Evolutionary conservation across 2,113 vertebrate species (phyloP).

Genomic region (Hepsetus odoe): DNA sequence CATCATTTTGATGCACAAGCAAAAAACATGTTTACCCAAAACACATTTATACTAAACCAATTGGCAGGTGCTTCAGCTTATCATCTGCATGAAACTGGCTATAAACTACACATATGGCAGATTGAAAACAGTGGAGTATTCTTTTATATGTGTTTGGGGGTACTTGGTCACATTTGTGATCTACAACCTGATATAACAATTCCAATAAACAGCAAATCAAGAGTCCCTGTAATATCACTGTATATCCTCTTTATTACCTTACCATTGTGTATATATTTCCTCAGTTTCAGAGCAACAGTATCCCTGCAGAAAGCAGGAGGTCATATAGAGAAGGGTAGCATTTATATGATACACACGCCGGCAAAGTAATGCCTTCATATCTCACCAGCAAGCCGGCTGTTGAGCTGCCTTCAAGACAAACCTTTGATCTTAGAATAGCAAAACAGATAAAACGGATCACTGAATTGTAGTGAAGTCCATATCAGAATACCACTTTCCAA

Average conservation of each 20-base stretch:
- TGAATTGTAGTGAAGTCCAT: background rate
- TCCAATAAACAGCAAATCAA: background rate
- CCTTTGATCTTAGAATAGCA: constrained; percentile 24
- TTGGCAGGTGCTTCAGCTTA: too few species aligned
- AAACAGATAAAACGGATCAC: constrained; percentile 5
- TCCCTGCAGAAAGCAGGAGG: constrained; percentile 11
- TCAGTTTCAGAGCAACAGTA: constrained; percentile 12
- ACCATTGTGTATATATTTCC: constrained; percentile 17
- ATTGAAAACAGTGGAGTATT: too few species aligned
- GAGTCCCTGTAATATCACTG: constrained; percentile 3
- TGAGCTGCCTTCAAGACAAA: constrained; percentile 24
- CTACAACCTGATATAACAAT: background rate
- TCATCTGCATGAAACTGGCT: too few species aligned
- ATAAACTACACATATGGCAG: too few species aligned
- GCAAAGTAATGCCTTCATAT: constrained; percentile 34
- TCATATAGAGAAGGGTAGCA: constrained; percentile 24
- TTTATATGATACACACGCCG: constrained; percentile 30
- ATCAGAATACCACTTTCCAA: background rate
- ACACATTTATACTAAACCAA: too few species aligned
- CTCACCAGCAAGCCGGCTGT: constrained; percentile 14
- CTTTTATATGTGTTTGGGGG: background rate
- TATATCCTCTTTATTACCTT: constrained; percentile 11
- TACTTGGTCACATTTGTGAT: background rate
- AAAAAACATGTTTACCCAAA: too few species aligned
- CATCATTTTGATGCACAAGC: too few species aligned